A percentile compares a stretch with the other conserved stretches of the same genome.
Evolutionary conservation across 1,140 invertebrate genomes (phyloP).

Genomic region (Ectropis grisescens): DNA sequence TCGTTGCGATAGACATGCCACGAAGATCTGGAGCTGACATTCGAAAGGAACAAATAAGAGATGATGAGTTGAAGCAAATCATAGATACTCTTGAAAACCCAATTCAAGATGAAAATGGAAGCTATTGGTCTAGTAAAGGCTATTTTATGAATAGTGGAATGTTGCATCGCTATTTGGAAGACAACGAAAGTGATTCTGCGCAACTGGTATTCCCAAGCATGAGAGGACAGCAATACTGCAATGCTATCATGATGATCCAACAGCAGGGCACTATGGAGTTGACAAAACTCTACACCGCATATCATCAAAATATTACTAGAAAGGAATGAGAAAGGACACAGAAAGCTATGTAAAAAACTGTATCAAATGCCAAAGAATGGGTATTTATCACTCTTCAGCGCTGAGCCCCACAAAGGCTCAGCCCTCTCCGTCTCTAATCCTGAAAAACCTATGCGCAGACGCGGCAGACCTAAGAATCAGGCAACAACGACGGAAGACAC

Average conservation of each 20-base stretch:
- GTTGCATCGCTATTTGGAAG: slow-evolving; percentile 12
- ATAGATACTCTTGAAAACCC: slow-evolving; percentile 12
- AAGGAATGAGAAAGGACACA: not conserved
- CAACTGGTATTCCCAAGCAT: slow-evolving; percentile 10
- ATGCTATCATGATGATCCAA: slow-evolving; percentile 15
- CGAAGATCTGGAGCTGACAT: not conserved
- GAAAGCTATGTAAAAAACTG: not conserved
- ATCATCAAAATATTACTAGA: not conserved
- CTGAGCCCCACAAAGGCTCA: no score
- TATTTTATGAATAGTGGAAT: slow-evolving; percentile 19
- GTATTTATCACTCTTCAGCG: no score
- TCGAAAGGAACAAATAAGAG: slow-evolving; percentile 14
- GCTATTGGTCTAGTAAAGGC: slow-evolving; percentile 11
- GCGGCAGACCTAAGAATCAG: no score
- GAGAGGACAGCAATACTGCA: not conserved
- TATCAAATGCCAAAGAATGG: not conserved
- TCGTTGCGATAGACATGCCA: slow-evolving; percentile 14
- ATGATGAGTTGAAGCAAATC: slow-evolving; percentile 22
- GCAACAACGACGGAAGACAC: no score
- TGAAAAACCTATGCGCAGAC: no score
- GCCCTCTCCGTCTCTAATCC: no score
- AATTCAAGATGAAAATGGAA: slow-evolving; percentile 6
- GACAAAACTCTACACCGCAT: not conserved
- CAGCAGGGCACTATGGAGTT: not conserved
- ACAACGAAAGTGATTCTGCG: not conserved